These are phyloP conservation scores for Drepana falcataria DNA, from an alignment of 2,888 invertebrate species.

Conservation along the genomic window DNA sequence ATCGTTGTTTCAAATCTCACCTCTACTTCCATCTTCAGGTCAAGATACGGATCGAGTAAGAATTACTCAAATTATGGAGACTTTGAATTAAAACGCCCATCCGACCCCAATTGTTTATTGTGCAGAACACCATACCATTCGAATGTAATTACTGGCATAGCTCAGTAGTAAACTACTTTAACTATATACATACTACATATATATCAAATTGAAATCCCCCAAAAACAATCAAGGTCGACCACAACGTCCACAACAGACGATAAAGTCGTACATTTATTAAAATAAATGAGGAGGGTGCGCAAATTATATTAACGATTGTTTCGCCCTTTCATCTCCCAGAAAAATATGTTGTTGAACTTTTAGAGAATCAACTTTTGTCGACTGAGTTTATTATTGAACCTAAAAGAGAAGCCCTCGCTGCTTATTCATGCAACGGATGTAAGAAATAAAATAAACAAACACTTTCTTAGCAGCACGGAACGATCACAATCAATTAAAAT, in stretches of 20 bases:
- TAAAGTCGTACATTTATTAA: slow-evolving; percentile 39
- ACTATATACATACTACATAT: slow-evolving; percentile 16
- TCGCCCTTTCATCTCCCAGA: slow-evolving; percentile 18
- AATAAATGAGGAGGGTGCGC: slow-evolving; percentile 48
- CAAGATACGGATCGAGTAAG: background rate
- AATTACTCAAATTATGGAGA: no score
- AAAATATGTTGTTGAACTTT: slow-evolving; percentile 8
- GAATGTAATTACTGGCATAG: no score
- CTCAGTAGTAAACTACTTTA: background rate
- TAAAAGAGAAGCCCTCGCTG: background rate
- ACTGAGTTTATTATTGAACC: background rate
- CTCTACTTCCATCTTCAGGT: background rate
- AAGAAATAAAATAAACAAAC: slow-evolving; percentile 10
- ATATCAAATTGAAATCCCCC: slow-evolving; percentile 19
- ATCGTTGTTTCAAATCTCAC: slow-evolving; percentile 26
- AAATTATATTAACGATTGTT: slow-evolving; percentile 42
- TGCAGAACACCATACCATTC: background rate
- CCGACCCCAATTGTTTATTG: background rate
- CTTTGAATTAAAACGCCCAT: no score
- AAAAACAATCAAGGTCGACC: slow-evolving; percentile 39
- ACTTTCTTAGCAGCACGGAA: slow-evolving; percentile 24
- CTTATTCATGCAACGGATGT: background rate
- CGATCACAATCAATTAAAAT: slow-evolving; percentile 33
- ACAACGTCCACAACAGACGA: slow-evolving; percentile 30
- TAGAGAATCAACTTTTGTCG: background rate